Percentiles rank a stretch among this genome's conserved stretches.
Conservation (phyloP, 2,888 invertebrate genomes). For the Latheticus oryzae region DNA sequence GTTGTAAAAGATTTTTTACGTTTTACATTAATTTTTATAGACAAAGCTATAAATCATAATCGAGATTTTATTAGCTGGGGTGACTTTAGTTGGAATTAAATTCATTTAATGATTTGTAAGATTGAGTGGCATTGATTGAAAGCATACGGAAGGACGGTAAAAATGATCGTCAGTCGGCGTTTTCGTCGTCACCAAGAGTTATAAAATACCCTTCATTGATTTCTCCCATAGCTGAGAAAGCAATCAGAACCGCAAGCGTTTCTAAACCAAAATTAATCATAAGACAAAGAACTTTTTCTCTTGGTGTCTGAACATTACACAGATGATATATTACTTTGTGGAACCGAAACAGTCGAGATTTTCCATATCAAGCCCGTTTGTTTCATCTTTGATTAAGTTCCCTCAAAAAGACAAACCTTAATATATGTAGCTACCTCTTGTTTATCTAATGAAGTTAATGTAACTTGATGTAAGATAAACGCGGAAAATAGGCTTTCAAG, state of each 20-base stretch:
- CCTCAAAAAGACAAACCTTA: too few relatives aligned
- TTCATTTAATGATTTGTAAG: slow-evolving; percentile 11
- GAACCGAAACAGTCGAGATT: slow-evolving; percentile 24
- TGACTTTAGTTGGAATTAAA: slow-evolving; percentile 15
- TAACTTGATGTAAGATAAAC: too few relatives aligned
- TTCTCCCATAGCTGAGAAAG: slow-evolving; percentile 33
- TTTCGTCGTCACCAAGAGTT: slow-evolving; percentile 23
- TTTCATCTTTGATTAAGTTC: slow-evolving; percentile 3
- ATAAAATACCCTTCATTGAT: slow-evolving; percentile 41
- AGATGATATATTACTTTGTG: slow-evolving; percentile 41
- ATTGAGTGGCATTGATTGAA: slow-evolving; percentile 24
- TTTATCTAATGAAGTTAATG: too few relatives aligned
- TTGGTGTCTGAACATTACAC: slow-evolving; percentile 29
- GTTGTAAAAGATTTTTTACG: too few relatives aligned
- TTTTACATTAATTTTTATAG: too few relatives aligned
- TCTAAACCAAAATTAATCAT: slow-evolving; percentile 43
- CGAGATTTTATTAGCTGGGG: too few relatives aligned
- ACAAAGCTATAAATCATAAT: too few relatives aligned
- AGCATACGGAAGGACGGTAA: slow-evolving; percentile 22
- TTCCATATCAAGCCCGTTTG: slow-evolving; percentile 20
- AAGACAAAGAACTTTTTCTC: slow-evolving; percentile 40
- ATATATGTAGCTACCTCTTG: too few relatives aligned
- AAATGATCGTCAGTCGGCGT: slow-evolving; percentile 32
- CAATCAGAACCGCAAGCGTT: slow-evolving; percentile 36
- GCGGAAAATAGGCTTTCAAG: too few relatives aligned